Base-by-base conservation (phyloP, 53 echinoderm and acorn worm species). In the Echinarachnius parma region DNA sequence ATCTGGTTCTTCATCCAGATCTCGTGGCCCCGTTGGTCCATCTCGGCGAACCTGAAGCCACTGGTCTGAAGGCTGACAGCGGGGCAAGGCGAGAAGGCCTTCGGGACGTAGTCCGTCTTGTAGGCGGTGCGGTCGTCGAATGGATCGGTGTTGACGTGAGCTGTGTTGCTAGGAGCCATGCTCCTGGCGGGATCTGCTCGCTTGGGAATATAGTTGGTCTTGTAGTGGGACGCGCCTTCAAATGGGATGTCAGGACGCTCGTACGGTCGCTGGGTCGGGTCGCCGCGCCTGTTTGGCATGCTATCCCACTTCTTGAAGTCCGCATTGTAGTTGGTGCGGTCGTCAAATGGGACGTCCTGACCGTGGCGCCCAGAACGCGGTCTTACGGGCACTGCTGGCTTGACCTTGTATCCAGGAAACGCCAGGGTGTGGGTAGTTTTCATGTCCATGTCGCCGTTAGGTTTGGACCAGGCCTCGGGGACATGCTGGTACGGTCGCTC, bases 71-170 rank as follows among this genome's bases (percentile, higher is more conserved):
- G 77, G 55, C 85, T 77, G 44, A 98, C 31, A 1, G 98, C 98
- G 11, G 98, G 98, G 62, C 98, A 98, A 1, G 79, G 83, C 10
- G 76, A 24, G 47, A 63, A 69, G 23, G 76, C 91, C 68, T 92
- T 98, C 25, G 98, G 91, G 8, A 86, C 88, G 64, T 88, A 98
- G 57, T 91, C 91, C 21, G 84, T 52, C 54, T 98, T 98, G 52
- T 98, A 98, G 88, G 88, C 88, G 21, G 98, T 98, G 75, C 92
- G 98, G 49, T 98, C 98, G 48, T 98, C 98, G 68, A 98, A 98
- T 21, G 98, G 98, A 16, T 87, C 87, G 3, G 76, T 59, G 67
- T 91, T 98, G 15, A 77, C 24, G 3, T 83, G 75, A 1, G 92
- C 91, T 18, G 82, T 62, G 80, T 91, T 86, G 69, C 81, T 78